phyloP scores from a whole-genome alignment of 2,797 vertebrate genomes.

The Hyperoplus immaculatus region DNA sequence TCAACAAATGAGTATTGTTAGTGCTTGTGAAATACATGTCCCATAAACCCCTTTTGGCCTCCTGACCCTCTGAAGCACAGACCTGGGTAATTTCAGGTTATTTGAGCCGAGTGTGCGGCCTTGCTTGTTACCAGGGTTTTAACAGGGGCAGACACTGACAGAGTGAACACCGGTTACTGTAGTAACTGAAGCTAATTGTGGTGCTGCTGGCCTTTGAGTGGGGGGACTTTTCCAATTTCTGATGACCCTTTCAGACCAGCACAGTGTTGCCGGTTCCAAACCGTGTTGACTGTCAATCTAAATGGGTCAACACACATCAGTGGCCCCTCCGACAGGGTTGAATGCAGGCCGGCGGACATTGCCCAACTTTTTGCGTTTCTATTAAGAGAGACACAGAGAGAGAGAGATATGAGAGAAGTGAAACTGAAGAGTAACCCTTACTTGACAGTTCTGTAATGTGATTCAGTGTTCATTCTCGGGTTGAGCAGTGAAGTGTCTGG shows the following conservation, averaged over 20 bases:
- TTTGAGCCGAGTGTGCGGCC: background rate
- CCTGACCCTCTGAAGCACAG: background rate
- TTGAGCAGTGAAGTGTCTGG: background rate
- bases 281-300: background rate
- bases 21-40: too few species aligned
- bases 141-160: too few species aligned
- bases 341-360: background rate
- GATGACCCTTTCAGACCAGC: background rate
- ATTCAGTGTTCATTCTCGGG: background rate
- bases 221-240: background rate
- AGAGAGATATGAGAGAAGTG: background rate
- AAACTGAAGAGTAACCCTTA: background rate
- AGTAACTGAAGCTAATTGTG: too few species aligned
- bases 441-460: background rate
- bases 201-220: background rate
- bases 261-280: background rate
- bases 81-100: background rate
- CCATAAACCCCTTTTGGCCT: too few species aligned
- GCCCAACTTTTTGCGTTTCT: too few species aligned
- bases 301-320: background rate
- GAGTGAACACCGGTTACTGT: too few species aligned
- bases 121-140: too few species aligned
- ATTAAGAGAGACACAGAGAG: too few species aligned
- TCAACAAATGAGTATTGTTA: too few species aligned
- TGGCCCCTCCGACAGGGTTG: too few species aligned